A percentile compares a stretch with the other conserved stretches of the same genome.
phyloP scores from a whole-genome alignment of 2,888 invertebrate species.

The Eurytoma californica region DNA sequence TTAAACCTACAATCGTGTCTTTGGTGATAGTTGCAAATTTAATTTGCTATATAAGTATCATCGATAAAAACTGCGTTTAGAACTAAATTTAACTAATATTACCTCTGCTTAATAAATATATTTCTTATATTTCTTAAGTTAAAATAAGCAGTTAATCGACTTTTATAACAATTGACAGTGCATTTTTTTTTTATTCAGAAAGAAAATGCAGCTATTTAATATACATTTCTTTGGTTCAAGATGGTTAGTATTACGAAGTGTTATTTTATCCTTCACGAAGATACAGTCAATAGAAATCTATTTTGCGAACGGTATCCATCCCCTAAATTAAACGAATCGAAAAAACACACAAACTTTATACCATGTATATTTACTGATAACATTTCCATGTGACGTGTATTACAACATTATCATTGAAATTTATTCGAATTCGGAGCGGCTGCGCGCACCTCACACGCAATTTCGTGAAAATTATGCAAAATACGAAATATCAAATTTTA shows the following conservation, averaged over 20 bases:
- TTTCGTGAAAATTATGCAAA: slow-evolving; percentile 31
- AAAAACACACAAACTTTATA: slow-evolving; percentile 17
- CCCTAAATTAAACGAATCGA: slow-evolving; percentile 5
- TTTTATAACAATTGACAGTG: slow-evolving; percentile 39
- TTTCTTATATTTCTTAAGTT: neutral
- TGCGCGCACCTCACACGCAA: neutral
- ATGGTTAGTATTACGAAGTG: too few relatives aligned
- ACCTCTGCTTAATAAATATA: neutral
- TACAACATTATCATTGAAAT: slow-evolving; percentile 34
- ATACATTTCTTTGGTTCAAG: too few relatives aligned
- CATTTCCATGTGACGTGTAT: slow-evolving; percentile 31
- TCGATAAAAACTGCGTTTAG: slow-evolving; percentile 3
- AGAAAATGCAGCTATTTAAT: neutral
- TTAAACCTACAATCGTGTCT: slow-evolving; percentile 32
- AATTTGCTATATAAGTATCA: neutral
- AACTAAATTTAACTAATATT: slow-evolving; percentile 7
- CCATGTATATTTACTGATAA: slow-evolving; percentile 28
- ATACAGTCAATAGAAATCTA: too few relatives aligned
- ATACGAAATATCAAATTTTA: slow-evolving; percentile 36
- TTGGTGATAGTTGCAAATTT: slow-evolving; percentile 27
- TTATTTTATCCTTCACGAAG: too few relatives aligned
- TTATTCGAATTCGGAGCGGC: slow-evolving; percentile 1
- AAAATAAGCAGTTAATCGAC: slow-evolving; percentile 22
- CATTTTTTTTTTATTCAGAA: neutral
- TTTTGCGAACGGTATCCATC: too few relatives aligned